phyloP scores from a whole-genome alignment of 2,113 vertebrate genomes.

The Elaphurus davidianus region DNA sequence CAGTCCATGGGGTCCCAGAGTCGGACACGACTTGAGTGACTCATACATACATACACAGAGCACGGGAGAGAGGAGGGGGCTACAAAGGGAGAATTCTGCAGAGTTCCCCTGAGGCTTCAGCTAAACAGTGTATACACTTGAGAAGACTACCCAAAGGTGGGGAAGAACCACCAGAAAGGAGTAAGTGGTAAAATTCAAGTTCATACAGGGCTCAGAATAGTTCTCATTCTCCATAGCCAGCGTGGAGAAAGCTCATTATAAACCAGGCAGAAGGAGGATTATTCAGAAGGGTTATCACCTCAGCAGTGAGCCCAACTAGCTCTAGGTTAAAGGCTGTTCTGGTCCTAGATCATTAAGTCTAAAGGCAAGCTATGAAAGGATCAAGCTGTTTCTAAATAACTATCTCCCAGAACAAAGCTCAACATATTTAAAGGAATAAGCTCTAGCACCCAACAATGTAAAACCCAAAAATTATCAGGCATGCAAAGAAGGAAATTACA shows the following conservation, averaged over 20 bases:
- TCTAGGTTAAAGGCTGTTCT: not conserved
- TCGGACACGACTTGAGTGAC: not conserved
- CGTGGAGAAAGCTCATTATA: not conserved
- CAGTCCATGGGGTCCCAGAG: not conserved
- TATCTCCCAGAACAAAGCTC: not conserved
- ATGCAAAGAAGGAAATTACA: not conserved
- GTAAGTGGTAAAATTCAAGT: not conserved
- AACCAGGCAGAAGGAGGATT: not conserved
- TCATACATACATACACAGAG: not conserved
- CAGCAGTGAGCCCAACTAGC: not conserved
- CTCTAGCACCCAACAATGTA: not conserved
- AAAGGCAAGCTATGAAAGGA: not conserved
- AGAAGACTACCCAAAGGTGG: not conserved
- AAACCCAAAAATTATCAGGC: not conserved
- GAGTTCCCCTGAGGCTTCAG: not conserved
- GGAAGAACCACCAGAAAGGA: not conserved
- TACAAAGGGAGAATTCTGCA: not conserved
- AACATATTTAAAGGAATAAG: slow-evolving; percentile 21
- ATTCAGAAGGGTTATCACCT: not conserved
- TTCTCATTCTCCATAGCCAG: not conserved
- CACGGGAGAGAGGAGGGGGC: not conserved
- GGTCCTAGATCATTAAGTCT: not conserved
- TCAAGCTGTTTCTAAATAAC: not conserved
- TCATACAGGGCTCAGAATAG: not conserved
- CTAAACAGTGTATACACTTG: not conserved